Conservation (phyloP, 1,140 invertebrate genomes). For the Sipha flava region DNA sequence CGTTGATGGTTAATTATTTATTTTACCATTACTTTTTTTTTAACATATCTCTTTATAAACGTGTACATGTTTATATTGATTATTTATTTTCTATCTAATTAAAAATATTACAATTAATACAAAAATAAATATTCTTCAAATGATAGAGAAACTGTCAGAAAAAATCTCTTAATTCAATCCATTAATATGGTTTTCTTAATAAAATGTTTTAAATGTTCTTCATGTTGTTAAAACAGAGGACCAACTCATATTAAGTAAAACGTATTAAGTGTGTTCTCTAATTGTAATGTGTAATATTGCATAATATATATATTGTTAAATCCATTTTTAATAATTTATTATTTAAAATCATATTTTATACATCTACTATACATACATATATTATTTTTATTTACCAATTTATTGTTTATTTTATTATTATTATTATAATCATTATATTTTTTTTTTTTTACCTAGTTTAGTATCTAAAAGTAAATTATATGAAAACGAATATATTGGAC, state of each 20-base stretch:
- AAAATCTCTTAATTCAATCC: too few relatives aligned
- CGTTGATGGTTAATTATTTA: not conserved
- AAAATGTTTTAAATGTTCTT: not conserved
- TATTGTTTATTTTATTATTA: conserved; percentile 8
- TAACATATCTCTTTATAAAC: not conserved
- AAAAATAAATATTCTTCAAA: too few relatives aligned
- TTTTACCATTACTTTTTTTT: not conserved
- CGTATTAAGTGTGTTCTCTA: not conserved
- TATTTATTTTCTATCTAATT: not conserved
- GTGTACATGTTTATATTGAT: not conserved
- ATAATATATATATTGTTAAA: not conserved
- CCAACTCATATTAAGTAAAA: not conserved
- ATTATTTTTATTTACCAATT: not conserved
- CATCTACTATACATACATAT: not conserved
- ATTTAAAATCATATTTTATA: not conserved
- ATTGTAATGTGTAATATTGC: not conserved
- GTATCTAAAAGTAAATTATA: not conserved
- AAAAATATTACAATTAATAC: not conserved
- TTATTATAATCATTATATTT: not conserved
- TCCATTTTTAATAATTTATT: not conserved
- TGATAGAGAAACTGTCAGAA: too few relatives aligned
- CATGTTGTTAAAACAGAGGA: not conserved
- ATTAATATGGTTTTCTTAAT: not conserved
- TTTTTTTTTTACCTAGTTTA: not conserved
- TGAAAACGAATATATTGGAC: not conserved